A percentile compares a stretch with the other conserved stretches of the same genome.
Conservation (phyloP, 2,113 vertebrate species). For the Oriolus oriolus region DNA sequence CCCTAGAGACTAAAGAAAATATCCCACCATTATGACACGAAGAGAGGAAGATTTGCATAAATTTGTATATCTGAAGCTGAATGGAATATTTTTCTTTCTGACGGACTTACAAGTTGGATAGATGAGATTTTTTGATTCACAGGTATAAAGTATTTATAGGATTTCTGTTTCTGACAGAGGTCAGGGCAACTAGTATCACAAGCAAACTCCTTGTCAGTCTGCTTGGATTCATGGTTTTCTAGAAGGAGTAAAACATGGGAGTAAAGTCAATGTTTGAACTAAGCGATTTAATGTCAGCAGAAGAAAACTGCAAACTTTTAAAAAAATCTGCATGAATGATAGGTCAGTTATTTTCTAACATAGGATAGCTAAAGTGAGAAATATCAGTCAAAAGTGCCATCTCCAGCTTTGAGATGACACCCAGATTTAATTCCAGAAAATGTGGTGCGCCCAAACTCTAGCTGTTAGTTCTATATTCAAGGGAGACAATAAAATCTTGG, state of each 20-base stretch:
- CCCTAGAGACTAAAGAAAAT: background rate
- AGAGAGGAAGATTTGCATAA: background rate
- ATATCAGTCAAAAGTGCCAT: background rate
- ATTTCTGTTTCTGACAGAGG: background rate
- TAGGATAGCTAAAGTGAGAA: background rate
- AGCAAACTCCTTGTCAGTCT: background rate
- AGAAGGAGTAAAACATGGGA: background rate
- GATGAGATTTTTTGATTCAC: background rate
- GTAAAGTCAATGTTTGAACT: background rate
- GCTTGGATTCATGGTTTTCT: background rate
- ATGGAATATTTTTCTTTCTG: background rate
- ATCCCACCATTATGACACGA: background rate
- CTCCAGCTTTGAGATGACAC: background rate
- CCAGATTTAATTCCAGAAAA: background rate
- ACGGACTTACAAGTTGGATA: background rate
- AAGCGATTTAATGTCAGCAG: background rate
- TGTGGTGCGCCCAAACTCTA: background rate
- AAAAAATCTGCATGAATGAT: fast-evolving
- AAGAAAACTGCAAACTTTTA: background rate
- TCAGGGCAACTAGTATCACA: background rate
- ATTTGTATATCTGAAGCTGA: background rate
- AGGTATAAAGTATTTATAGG: background rate
- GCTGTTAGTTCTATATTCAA: background rate
- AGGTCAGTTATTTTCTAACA: background rate
- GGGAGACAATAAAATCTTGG: background rate